Percentiles rank a stretch among this genome's conserved stretches.
Evolutionary conservation across 1,140 invertebrate genomes (phyloP).

Genomic region (Nixonia krombeini): DNA sequence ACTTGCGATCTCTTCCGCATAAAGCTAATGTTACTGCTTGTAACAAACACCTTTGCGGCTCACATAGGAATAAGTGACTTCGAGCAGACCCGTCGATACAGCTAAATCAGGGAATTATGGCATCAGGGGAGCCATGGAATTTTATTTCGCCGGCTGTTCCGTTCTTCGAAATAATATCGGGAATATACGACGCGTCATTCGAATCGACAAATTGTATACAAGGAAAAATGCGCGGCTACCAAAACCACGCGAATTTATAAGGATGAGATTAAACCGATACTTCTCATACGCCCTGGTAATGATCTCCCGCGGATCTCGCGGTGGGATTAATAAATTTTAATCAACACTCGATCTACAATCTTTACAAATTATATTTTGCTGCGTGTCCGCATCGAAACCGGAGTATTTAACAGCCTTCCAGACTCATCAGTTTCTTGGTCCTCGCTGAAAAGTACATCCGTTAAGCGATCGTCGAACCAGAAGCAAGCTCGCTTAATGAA

Average conservation of each 20-base stretch:
- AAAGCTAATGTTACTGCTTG: constrained; percentile 6
- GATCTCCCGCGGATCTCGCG: not conserved
- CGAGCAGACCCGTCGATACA: constrained; percentile 16
- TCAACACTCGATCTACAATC: too few species aligned
- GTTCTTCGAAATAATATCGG: constrained; percentile 11
- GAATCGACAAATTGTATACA: constrained; percentile 20
- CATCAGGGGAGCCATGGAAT: constrained; percentile 20
- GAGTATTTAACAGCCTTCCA: too few species aligned
- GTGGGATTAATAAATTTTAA: too few species aligned
- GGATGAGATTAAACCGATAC: not conserved
- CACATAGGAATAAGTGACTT: constrained; percentile 11
- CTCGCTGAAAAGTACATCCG: too few species aligned
- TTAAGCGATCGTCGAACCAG: too few species aligned
- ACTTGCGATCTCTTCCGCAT: not conserved
- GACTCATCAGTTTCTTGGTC: too few species aligned
- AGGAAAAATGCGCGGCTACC: too few species aligned
- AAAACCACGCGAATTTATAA: not conserved
- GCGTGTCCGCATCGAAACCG: too few species aligned
- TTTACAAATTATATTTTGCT: constrained; percentile 4
- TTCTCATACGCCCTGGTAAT: too few species aligned
- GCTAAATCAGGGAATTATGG: constrained; percentile 37
- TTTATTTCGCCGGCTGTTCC: constrained; percentile 40
- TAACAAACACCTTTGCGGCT: constrained; percentile 22
- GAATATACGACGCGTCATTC: constrained; percentile 17
- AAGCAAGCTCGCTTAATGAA: too few species aligned